A percentile compares a stretch with the other conserved stretches of the same genome.
Conservation (phyloP, 2,888 invertebrate genomes). For the Anaspis maculata region DNA sequence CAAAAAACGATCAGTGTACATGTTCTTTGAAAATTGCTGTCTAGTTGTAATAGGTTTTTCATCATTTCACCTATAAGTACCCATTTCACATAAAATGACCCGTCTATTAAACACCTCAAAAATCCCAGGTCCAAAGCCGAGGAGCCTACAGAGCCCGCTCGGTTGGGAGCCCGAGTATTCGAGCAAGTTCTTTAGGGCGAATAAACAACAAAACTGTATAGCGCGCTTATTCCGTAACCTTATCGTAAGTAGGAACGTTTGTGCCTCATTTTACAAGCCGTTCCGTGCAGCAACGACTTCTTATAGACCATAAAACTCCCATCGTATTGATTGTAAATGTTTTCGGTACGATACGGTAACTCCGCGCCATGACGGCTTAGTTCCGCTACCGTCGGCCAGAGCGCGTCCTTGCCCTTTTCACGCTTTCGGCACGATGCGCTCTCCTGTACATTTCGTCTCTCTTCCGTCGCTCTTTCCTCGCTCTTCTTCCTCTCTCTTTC, state of each 20-base stretch:
- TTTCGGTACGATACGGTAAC: conserved; percentile 23
- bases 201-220: conserved; percentile 33
- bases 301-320: conserved; percentile 44
- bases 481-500: too few species aligned
- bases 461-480: too few species aligned
- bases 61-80: too few species aligned
- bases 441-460: background rate
- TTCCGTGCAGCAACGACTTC: conserved; percentile 38
- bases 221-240: conserved; percentile 26
- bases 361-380: conserved; percentile 20
- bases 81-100: too few species aligned
- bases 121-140: too few species aligned
- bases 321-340: conserved; percentile 44
- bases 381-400: conserved; percentile 28
- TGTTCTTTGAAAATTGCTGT: too few species aligned
- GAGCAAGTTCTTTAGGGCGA: conserved; percentile 17
- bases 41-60: too few species aligned
- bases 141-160: too few species aligned
- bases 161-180: too few species aligned
- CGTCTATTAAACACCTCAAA: too few species aligned
- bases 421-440: too few species aligned
- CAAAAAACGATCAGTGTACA: too few species aligned
- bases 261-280: conserved; percentile 40
- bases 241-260: conserved; percentile 36
- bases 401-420: conserved; percentile 19